These are phyloP conservation scores for Chrosomus eos DNA, from an alignment of 2,797 vertebrate genomes.

Conservation along the genomic window DNA sequence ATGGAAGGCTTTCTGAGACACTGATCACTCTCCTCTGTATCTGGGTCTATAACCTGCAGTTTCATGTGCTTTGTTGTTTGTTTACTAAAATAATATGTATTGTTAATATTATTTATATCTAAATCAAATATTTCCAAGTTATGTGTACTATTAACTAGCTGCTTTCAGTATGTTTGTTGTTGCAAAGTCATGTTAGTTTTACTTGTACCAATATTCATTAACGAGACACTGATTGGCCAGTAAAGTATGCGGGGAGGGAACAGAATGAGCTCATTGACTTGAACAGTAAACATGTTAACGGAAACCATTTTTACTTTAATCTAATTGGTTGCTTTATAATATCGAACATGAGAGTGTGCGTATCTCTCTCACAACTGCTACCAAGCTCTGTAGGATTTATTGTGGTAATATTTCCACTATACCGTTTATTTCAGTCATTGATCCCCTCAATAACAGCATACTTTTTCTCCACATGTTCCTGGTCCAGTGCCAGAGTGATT, in stretches of 20 bases:
- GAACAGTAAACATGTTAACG: slow-evolving; percentile 4
- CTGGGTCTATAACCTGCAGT: background rate
- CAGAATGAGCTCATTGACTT: slow-evolving; percentile 44
- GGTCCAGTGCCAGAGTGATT: slow-evolving; percentile 62
- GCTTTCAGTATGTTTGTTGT: background rate
- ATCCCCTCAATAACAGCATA: slow-evolving; percentile 40
- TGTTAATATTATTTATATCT: background rate
- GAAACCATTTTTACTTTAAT: slow-evolving; percentile 33
- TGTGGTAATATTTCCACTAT: slow-evolving; percentile 26
- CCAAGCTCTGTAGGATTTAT: slow-evolving; percentile 31
- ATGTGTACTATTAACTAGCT: background rate
- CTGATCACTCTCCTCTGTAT: slow-evolving; percentile 54
- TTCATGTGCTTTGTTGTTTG: background rate
- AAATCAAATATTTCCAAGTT: background rate
- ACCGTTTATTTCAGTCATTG: slow-evolving; percentile 23
- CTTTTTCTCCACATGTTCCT: slow-evolving; percentile 39
- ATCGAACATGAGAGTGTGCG: slow-evolving; percentile 2
- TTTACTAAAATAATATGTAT: background rate
- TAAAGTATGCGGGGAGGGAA: slow-evolving; percentile 1
- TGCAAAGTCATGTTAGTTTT: background rate
- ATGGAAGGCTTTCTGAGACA: slow-evolving; percentile 62
- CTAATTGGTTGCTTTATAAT: slow-evolving; percentile 12
- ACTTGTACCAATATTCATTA: slow-evolving; percentile 70
- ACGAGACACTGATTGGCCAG: slow-evolving; percentile 76
- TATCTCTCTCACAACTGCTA: slow-evolving; percentile 20